Conservation (phyloP, 1,140 invertebrate species). For the Pogonognathellus flavescens region DNA sequence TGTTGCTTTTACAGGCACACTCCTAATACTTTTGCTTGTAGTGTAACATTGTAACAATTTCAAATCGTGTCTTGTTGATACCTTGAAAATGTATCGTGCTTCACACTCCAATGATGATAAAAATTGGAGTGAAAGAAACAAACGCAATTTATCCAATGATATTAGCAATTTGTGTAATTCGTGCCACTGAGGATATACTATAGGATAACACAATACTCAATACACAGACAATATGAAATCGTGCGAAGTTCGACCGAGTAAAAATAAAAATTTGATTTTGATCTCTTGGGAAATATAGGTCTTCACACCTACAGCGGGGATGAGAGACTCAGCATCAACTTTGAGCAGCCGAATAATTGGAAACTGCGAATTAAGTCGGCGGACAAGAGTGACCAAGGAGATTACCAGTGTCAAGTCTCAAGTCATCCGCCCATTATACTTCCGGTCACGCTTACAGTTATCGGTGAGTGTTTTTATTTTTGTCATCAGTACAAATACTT, state of each 20-base stretch:
- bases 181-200: too few species aligned
- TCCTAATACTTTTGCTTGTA: not conserved
- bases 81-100: too few species aligned
- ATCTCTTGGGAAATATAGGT: slow-evolving; percentile 69
- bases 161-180: too few species aligned
- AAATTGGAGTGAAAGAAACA: too few species aligned
- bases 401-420: slow-evolving; percentile 85
- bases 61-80: too few species aligned
- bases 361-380: slow-evolving; percentile 78
- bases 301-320: slow-evolving; percentile 85
- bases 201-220: too few species aligned
- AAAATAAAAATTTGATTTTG: slow-evolving; percentile 24
- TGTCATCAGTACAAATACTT: not conserved
- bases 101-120: too few species aligned
- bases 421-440: slow-evolving; percentile 82
- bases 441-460: slow-evolving; percentile 80
- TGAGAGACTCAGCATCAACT: slow-evolving; percentile 80
- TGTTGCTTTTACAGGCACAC: not conserved
- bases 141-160: too few species aligned
- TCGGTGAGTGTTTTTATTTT: slow-evolving; percentile 75
- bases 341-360: slow-evolving; percentile 84
- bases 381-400: slow-evolving; percentile 80
- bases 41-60: too few species aligned
- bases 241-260: slow-evolving; percentile 10
- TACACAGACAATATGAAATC: too few species aligned